Evolutionary conservation across 2,888 invertebrate species (phyloP), one percentile per base, ranked within the genome.

Genomic region (Ectemnius lituratus): DNA sequence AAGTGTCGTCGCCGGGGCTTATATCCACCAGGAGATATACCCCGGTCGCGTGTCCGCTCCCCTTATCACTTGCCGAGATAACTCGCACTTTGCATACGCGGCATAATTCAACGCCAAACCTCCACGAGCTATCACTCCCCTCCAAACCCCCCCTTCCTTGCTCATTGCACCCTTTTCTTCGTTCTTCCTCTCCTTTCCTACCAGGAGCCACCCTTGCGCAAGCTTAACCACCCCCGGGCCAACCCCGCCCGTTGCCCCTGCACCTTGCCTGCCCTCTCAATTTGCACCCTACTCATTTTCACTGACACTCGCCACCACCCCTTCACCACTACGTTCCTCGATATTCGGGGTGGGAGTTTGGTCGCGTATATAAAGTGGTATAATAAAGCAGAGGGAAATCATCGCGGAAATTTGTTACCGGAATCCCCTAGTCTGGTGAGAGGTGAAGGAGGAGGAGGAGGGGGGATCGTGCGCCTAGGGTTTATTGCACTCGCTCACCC

Each of bases 21-120:
- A 86, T 87, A 86, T 84, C 84, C 84, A 79, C 80, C 83, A 86
- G 86, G 89, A 89, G 87, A 88, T 86, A 86, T 85, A 72, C 85
- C 84, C 85, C 87, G 16, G 16, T 89, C 88, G 88, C 89, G 89
- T 89, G 89, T 89, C 88, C 87, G 37, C 37, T 37, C 8, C 86
- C 83, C 89, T 89, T 90, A 90, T 89, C 90, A 88, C 86, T 85
- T 78, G 84, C 79, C 83, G 83, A 88, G 89, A 89, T 89, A 89
- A 87, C 88, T 88, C 82, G 87, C 87, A 84, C 87, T 90, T 89
- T 90, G 88, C 90, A 89, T 89, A 88, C 87, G 84, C 86, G 85
- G 87, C 88, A 89, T 89, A 88, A 90, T 89, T 90, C 89, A 89
- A 89, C 88, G 86, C 84, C 87, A 79, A 87, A 87, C 83, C 83